These are phyloP conservation scores for Caenorhabditis panamensis DNA, from an alignment of 2,888 invertebrate genomes.

Conservation along the genomic window DNA sequence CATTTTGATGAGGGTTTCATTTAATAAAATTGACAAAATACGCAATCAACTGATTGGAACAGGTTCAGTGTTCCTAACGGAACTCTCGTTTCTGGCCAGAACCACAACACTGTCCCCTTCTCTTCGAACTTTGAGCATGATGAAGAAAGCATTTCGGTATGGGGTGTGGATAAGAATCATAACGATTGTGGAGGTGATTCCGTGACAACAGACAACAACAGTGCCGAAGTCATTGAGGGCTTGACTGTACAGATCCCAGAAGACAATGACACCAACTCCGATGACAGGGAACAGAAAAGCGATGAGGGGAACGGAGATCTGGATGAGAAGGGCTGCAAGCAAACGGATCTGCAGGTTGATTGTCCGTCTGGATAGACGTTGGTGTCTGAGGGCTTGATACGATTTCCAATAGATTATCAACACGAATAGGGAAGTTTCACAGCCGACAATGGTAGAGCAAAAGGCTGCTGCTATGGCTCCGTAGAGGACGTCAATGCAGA, in stretches of 20 bases:
- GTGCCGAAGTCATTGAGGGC: not conserved
- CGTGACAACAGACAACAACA: not conserved
- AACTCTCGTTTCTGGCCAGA: not conserved
- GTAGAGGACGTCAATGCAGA: not conserved
- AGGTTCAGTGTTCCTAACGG: not conserved
- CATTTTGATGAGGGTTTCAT: too few relatives aligned
- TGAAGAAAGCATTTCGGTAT: not conserved
- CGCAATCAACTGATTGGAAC: not conserved
- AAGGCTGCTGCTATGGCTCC: not conserved
- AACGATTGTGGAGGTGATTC: not conserved
- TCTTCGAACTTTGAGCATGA: not conserved
- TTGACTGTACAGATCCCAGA: not conserved
- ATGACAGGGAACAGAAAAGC: not conserved
- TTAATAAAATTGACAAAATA: not conserved
- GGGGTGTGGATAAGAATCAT: not conserved
- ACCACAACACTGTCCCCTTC: not conserved
- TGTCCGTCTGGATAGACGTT: not conserved
- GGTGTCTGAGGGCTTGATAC: not conserved
- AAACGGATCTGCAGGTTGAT: not conserved
- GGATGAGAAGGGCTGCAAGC: not conserved
- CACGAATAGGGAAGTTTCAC: not conserved
- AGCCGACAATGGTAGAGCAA: not conserved
- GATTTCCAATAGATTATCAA: not conserved
- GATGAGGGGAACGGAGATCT: not conserved
- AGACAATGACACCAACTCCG: not conserved